Conservation (phyloP, 2,797 vertebrate species). For the Chaenodraco wilsoni region DNA sequence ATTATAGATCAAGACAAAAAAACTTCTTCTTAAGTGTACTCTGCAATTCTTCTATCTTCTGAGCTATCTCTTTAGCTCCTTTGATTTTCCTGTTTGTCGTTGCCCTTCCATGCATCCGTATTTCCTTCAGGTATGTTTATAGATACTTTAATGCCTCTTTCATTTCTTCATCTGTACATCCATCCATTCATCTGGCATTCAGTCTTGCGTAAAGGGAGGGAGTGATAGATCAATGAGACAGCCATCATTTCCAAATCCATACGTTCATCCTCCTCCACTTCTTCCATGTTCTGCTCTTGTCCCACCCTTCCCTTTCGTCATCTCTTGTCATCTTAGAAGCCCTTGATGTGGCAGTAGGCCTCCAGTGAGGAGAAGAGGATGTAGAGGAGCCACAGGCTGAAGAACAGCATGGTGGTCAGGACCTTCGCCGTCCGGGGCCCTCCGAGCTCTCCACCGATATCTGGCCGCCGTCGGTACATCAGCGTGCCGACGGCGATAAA, state of each 20-base stretch:
- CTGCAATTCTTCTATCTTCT: constrained; percentile 25
- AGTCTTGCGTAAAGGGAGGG: constrained; percentile 68
- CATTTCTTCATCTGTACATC: constrained; percentile 67
- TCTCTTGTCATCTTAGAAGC: constrained; percentile 87
- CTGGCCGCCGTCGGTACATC: constrained; percentile 96
- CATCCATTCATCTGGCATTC: constrained; percentile 60
- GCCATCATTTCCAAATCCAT: constrained; percentile 51
- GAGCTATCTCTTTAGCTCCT: constrained; percentile 35
- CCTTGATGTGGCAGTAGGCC: constrained; percentile 99
- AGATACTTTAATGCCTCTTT: constrained; percentile 43
- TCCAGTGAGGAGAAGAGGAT: constrained; percentile 99
- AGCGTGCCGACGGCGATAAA: constrained; percentile 93
- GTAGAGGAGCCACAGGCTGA: constrained; percentile 99
- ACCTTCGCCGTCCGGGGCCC: constrained; percentile 98
- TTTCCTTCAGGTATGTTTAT: constrained; percentile 40
- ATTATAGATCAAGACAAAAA: constrained; percentile 39
- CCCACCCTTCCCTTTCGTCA: constrained; percentile 41
- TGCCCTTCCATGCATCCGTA: constrained; percentile 48
- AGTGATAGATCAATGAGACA: constrained; percentile 61
- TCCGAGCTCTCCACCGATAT: constrained; percentile 98
- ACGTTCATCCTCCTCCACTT: constrained; percentile 43
- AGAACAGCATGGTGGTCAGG: constrained; percentile 93
- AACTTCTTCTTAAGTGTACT: constrained; percentile 38
- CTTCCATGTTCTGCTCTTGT: constrained; percentile 34
- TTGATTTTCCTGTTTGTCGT: constrained; percentile 40